These are phyloP conservation scores for Coleophora deauratella DNA, from an alignment of 2,888 invertebrate species.

Conservation along the genomic window DNA sequence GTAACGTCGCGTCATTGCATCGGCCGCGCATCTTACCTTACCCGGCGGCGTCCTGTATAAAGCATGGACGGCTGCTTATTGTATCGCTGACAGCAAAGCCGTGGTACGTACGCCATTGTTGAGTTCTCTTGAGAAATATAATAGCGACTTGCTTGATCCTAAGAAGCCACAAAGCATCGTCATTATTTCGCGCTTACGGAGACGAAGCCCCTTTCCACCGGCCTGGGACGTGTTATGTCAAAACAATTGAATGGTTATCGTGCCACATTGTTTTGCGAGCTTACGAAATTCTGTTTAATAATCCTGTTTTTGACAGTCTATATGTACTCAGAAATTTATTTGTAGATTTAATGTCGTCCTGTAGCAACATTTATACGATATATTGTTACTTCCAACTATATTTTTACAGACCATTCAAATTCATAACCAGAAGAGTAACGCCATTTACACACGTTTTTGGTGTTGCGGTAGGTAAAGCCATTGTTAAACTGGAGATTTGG, in stretches of 20 bases:
- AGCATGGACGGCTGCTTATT: slow-evolving; percentile 57
- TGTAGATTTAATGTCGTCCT: too few species aligned
- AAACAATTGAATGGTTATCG: slow-evolving; percentile 24
- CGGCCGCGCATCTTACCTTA: slow-evolving; percentile 46
- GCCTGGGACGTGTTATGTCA: slow-evolving; percentile 24
- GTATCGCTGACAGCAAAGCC: slow-evolving; percentile 64
- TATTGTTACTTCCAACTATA: too few species aligned
- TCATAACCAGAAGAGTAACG: too few species aligned
- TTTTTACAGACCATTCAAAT: too few species aligned
- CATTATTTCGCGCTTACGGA: slow-evolving; percentile 56
- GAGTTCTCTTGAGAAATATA: slow-evolving; percentile 45
- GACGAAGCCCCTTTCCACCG: slow-evolving; percentile 33
- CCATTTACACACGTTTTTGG: too few species aligned
- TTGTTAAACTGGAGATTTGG: too few species aligned
- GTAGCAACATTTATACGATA: too few species aligned
- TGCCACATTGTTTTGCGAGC: background rate
- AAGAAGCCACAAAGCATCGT: slow-evolving; percentile 55
- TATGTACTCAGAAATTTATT: too few species aligned
- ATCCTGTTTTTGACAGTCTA: too few species aligned
- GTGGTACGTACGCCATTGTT: slow-evolving; percentile 41
- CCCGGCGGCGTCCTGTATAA: slow-evolving; percentile 48
- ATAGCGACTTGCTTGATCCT: slow-evolving; percentile 64
- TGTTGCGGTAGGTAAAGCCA: too few species aligned
- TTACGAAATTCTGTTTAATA: background rate
- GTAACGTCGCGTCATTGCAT: slow-evolving; percentile 53